Percentiles rank a stretch among this genome's conserved stretches.
Evolutionary conservation across 2,888 invertebrate species (phyloP).

Genomic region (Branchinecta sandiegonensis): DNA sequence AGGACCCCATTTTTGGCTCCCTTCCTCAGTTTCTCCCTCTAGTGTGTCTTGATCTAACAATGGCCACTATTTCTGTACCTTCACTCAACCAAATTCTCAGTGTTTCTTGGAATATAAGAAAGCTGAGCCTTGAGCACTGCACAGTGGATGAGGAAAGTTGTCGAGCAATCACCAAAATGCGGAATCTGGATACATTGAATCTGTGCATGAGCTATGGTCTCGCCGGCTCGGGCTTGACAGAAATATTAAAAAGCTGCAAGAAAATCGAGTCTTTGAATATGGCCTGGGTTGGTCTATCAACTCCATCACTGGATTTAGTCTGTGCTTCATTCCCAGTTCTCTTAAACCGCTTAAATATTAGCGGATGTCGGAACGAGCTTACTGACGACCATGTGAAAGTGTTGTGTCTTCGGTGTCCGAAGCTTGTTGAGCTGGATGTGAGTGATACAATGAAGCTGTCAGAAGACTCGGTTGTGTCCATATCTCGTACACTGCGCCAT

Average conservation of each 20-base stretch:
- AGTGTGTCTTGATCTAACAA: conserved; percentile 74
- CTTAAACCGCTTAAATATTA: conserved; percentile 58
- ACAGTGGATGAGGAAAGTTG: conserved; percentile 49
- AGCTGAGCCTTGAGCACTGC: conserved; percentile 70
- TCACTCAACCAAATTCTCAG: conserved; percentile 39
- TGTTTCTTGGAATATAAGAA: conserved; percentile 54
- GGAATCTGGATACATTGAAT: conserved; percentile 60
- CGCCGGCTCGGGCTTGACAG: conserved; percentile 45
- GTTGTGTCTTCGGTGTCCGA: conserved; percentile 50
- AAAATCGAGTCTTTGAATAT: conserved; percentile 47
- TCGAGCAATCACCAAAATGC: conserved; percentile 49
- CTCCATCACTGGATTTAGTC: conserved; percentile 45
- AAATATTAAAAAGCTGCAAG: conserved; percentile 46
- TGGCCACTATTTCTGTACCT: conserved; percentile 51
- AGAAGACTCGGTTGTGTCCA: conserved; percentile 42
- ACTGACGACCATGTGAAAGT: conserved; percentile 52
- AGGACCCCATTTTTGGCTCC: conserved; percentile 41
- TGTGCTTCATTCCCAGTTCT: conserved; percentile 47
- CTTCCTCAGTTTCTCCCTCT: conserved; percentile 38
- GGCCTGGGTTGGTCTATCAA: conserved; percentile 59
- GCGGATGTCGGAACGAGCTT: conserved; percentile 62
- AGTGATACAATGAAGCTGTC: conserved; percentile 69
- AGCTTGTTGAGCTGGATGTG: conserved; percentile 65
- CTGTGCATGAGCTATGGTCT: conserved; percentile 65
- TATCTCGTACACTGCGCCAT: conserved; percentile 40